phyloP scores from a whole-genome alignment of 2,888 invertebrate genomes.

The Diarsia brunnea region DNA sequence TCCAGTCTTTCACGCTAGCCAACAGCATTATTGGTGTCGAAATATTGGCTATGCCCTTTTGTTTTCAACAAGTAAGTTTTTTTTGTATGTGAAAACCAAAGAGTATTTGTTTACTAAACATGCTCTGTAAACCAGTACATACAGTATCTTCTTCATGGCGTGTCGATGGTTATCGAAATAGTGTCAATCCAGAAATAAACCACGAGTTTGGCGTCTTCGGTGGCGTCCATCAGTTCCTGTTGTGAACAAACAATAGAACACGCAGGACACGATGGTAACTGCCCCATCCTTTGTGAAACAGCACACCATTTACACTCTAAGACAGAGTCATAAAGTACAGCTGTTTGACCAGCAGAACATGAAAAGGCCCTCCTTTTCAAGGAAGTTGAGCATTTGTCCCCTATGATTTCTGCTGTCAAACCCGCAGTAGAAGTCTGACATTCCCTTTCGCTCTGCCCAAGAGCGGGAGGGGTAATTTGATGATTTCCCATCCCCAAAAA shows the following conservation, averaged over 20 bases:
- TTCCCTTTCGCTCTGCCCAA: too few species aligned
- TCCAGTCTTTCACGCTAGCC: constrained; percentile 96
- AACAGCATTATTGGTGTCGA: constrained; percentile 99
- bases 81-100: too few species aligned
- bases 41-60: constrained; percentile 99
- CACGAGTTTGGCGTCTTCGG: neutral
- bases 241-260: neutral
- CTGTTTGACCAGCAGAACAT: neutral
- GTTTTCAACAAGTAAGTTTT: constrained; percentile 96
- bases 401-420: too few species aligned
- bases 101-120: neutral
- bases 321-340: neutral
- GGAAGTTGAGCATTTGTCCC: too few species aligned
- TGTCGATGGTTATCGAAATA: neutral
- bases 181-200: neutral
- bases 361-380: too few species aligned
- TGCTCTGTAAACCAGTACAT: neutral
- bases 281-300: neutral
- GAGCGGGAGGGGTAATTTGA: too few species aligned
- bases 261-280: neutral
- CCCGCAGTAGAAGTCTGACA: too few species aligned
- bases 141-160: neutral
- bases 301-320: neutral
- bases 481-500: too few species aligned
- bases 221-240: neutral